Percentiles rank a stretch among this genome's conserved stretches.
Evolutionary conservation across 2,888 invertebrate genomes (phyloP).

Genomic region (Ectobius pallidus): DNA sequence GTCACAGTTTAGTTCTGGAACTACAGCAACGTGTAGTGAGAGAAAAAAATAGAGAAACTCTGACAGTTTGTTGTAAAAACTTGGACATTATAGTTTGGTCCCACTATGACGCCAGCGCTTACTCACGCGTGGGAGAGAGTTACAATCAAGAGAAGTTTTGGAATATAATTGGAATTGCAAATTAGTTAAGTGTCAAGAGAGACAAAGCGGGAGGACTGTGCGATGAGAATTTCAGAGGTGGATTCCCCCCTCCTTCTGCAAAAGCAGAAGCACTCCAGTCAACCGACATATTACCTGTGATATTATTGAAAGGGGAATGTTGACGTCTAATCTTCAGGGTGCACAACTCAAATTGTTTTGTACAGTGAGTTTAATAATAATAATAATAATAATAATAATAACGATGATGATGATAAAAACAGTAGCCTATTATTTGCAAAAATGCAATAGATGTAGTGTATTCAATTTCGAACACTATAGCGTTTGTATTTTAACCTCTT

Average conservation of each 20-base stretch:
- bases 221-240: neutral
- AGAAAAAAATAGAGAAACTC: conserved; percentile 14
- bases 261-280: neutral
- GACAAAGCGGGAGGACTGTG: neutral
- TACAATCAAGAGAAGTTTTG: conserved; percentile 35
- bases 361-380: too few relatives aligned
- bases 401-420: too few relatives aligned
- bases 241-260: neutral
- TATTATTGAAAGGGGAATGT: too few relatives aligned
- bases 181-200: conserved; percentile 31
- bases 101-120: neutral
- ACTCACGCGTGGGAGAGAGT: neutral
- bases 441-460: too few relatives aligned
- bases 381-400: too few relatives aligned
- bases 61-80: conserved; percentile 23
- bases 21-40: neutral
- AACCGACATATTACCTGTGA: neutral
- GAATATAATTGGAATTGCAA: conserved; percentile 35
- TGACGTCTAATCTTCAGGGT: too few relatives aligned
- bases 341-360: too few relatives aligned
- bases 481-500: too few relatives aligned
- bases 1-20: conserved; percentile 2
- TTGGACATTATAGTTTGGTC: conserved; percentile 14
- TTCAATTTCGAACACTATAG: too few relatives aligned
- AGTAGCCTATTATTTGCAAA: too few relatives aligned